Percentiles rank a stretch among this genome's conserved stretches.
Evolutionary conservation across 1,140 invertebrate genomes (phyloP).

Genomic region (Drosophila sp.): DNA sequence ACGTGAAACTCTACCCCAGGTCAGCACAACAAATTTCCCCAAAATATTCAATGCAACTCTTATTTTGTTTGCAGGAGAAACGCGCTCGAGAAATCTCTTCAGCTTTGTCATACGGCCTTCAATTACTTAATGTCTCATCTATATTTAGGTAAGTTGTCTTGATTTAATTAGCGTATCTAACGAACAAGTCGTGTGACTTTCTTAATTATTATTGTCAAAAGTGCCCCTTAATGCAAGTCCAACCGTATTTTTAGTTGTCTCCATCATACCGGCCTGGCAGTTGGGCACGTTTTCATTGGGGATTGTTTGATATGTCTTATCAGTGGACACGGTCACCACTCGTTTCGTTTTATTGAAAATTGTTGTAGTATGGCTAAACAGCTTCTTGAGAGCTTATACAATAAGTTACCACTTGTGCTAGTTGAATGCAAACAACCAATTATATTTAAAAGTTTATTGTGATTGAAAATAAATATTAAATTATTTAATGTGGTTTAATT

Average conservation of each 20-base stretch:
- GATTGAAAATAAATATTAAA: too few relatives aligned
- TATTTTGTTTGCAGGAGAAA: slow-evolving; percentile 86
- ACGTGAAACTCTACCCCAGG: slow-evolving; percentile 93
- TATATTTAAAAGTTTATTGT: too few relatives aligned
- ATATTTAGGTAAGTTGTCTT: slow-evolving; percentile 72
- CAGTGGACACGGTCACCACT: slow-evolving; percentile 13
- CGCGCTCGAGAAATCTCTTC: slow-evolving; percentile 84
- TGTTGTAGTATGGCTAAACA: slow-evolving; percentile 22
- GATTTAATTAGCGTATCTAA: slow-evolving; percentile 59
- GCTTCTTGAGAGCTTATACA: neutral
- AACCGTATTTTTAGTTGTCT: slow-evolving; percentile 44
- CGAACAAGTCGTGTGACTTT: slow-evolving; percentile 35
- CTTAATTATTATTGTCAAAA: slow-evolving; percentile 2
- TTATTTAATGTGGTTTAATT: too few relatives aligned
- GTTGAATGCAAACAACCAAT: neutral
- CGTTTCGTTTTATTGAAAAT: slow-evolving; percentile 26
- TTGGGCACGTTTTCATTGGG: slow-evolving; percentile 37
- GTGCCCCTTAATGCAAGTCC: neutral
- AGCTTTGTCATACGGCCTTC: slow-evolving; percentile 88
- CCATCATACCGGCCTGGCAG: slow-evolving; percentile 37
- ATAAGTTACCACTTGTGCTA: too few relatives aligned
- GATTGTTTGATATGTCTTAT: slow-evolving; percentile 42
- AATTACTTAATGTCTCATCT: slow-evolving; percentile 86
- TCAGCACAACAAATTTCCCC: slow-evolving; percentile 8
- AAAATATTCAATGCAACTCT: neutral